Base-by-base conservation (phyloP, 2,113 vertebrate species). In the Brienomyrus longianalis region DNA sequence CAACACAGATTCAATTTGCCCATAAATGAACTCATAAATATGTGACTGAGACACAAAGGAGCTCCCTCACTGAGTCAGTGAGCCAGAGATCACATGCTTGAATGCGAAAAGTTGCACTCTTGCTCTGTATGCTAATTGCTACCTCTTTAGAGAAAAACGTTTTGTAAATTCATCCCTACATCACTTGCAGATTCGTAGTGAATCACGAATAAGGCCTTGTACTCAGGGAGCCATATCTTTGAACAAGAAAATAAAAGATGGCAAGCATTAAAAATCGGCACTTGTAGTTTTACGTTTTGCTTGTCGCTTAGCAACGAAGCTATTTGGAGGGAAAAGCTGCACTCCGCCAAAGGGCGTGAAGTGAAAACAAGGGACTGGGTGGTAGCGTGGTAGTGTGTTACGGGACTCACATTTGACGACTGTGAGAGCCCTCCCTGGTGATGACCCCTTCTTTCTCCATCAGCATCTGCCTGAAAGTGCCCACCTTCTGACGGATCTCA, bases 361-460 rank as follows among this genome's bases (percentile, higher is more conserved):
- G 66, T 11, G 8, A 89, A 54, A 48, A 80, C 8, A 9, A n/a
- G 19, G 27, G 45, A 27, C 51, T 10, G 17, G 47, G 48, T 10
- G 45, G 27, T 13, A 70, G 3, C 2, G 48, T 10, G 45, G 27
- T 13, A 70, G 3, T 3, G 47, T 86, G 59, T 87, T 27, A 83
- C 19, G 66, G 43, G 43, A 97, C 98, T 98, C 92, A 99, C 98
- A 96, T 92, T 51, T 97, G 97, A 89, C 95, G 96, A 11, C 96
- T 96, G 2, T 98, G 96, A 80, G 97, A 95, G 88, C 98, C 97
- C 62, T 98, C 98, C 93, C 98, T 97, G 93, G 97, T 98, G 92
- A 99, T 97, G 83, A 99, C 98, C 0, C 98, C 98, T 90, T 99
- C 98, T 93, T 99, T 99, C 94, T 99, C 98, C 98, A 99, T 99